A percentile compares a stretch with the other conserved stretches of the same genome.
These are phyloP conservation scores for Paguma larvata DNA, from an alignment of 2,797 vertebrate genomes.

Conservation along the genomic window DNA sequence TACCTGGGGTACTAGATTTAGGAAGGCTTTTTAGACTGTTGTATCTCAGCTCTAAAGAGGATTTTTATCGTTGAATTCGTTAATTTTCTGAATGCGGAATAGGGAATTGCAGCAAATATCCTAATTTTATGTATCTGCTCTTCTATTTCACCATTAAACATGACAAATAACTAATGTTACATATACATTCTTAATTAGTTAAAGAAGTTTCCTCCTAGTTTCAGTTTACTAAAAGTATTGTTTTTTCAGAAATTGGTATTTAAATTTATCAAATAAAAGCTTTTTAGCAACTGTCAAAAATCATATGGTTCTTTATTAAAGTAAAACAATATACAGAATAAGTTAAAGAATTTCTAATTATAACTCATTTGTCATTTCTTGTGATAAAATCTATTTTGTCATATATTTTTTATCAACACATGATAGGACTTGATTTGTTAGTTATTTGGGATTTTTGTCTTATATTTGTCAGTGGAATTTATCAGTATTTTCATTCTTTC, in stretches of 20 bases:
- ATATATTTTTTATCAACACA: neutral
- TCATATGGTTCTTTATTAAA: neutral
- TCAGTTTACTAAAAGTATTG: neutral
- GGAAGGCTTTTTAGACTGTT: neutral
- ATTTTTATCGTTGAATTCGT: neutral
- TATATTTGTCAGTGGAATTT: neutral
- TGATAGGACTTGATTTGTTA: neutral
- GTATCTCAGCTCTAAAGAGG: neutral
- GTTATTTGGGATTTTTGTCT: neutral
- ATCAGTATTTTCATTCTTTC: neutral
- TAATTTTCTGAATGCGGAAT: neutral
- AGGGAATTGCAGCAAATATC: neutral
- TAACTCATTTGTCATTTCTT: neutral
- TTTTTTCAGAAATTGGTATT: constrained; percentile 21
- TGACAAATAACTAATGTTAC: neutral
- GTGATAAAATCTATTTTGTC: neutral
- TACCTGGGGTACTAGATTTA: neutral
- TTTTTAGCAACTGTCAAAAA: neutral
- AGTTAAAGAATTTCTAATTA: constrained; percentile 10
- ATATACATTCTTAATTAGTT: neutral
- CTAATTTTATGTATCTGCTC: neutral
- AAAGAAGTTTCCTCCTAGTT: neutral
- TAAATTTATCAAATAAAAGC: neutral
- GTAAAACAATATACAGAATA: neutral
- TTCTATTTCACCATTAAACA: neutral